Conservation (phyloP, 2,797 vertebrate species). For the Rallus crepitans region DNA sequence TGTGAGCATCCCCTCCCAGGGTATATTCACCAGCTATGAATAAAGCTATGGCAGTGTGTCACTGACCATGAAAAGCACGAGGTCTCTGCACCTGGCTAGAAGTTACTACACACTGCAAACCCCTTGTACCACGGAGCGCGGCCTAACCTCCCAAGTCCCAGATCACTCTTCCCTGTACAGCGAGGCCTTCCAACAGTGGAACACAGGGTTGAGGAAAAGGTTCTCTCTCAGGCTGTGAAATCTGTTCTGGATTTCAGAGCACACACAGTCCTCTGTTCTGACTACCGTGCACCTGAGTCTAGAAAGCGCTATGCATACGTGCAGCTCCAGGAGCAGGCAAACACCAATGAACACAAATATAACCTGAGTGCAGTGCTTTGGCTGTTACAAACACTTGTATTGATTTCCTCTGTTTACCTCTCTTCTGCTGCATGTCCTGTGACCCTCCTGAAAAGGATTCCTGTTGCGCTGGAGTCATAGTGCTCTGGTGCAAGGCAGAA, state of each 20-base stretch:
- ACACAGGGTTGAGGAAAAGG: rapidly evolving
- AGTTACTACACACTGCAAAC: not conserved
- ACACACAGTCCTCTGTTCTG: not conserved
- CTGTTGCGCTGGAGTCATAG: slow-evolving; percentile 91
- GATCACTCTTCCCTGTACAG: not conserved
- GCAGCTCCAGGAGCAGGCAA: rapidly evolving
- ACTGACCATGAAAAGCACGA: rapidly evolving
- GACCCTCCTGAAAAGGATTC: slow-evolving; percentile 91
- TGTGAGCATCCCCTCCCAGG: not conserved
- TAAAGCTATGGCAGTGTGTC: rapidly evolving
- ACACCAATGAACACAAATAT: rapidly evolving
- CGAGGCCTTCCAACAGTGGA: not conserved
- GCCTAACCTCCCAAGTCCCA: not conserved
- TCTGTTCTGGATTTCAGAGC: not conserved
- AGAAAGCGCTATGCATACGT: rapidly evolving
- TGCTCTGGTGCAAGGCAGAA: slow-evolving; percentile 97
- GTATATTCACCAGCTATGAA: rapidly evolving
- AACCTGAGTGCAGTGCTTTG: not conserved
- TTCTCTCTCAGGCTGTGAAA: rapidly evolving
- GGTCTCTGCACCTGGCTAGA: not conserved
- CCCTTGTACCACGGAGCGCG: not conserved
- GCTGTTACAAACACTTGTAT: not conserved
- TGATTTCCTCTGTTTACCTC: slow-evolving; percentile 81
- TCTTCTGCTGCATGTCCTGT: slow-evolving; percentile 94
- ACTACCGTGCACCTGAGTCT: rapidly evolving